Conservation (phyloP, 2,888 invertebrate genomes). For the Eurytoma adleriae region DNA sequence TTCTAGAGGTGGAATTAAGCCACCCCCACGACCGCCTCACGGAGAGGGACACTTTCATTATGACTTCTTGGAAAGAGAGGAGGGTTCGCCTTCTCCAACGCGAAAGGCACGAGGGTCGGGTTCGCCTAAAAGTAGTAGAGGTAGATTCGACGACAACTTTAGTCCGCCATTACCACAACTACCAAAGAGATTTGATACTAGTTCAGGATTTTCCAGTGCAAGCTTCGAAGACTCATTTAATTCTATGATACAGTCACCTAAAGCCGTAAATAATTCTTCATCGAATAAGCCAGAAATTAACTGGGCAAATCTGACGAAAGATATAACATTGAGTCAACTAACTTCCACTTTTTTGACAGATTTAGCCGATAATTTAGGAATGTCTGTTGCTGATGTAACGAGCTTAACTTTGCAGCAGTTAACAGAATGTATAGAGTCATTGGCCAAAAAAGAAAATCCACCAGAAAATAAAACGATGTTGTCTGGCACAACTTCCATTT, state of each 20-base stretch:
- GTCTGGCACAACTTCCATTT: constrained; percentile 22
- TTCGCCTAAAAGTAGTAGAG: constrained; percentile 60
- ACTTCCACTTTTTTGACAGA: constrained; percentile 90
- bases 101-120: constrained; percentile 59
- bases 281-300: constrained; percentile 63
- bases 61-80: constrained; percentile 78
- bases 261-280: constrained; percentile 66
- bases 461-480: constrained; percentile 58
- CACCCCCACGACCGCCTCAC: constrained; percentile 77
- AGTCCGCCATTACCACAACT: constrained; percentile 69
- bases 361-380: constrained; percentile 85
- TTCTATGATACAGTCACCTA: constrained; percentile 68
- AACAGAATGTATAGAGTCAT: constrained; percentile 84
- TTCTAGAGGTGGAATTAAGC: constrained; percentile 78
- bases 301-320: constrained; percentile 71
- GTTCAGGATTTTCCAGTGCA: constrained; percentile 62
- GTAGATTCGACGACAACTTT: constrained; percentile 72
- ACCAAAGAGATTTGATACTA: constrained; percentile 62
- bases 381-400: constrained; percentile 87
- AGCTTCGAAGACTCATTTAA: constrained; percentile 71
- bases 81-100: constrained; percentile 68
- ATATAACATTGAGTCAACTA: constrained; percentile 89
- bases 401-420: constrained; percentile 92
- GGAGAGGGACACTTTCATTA: constrained; percentile 77
- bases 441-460: constrained; percentile 70